Base-by-base conservation (phyloP, 1,140 invertebrate genomes). In the Eupristina koningsbergeri region DNA sequence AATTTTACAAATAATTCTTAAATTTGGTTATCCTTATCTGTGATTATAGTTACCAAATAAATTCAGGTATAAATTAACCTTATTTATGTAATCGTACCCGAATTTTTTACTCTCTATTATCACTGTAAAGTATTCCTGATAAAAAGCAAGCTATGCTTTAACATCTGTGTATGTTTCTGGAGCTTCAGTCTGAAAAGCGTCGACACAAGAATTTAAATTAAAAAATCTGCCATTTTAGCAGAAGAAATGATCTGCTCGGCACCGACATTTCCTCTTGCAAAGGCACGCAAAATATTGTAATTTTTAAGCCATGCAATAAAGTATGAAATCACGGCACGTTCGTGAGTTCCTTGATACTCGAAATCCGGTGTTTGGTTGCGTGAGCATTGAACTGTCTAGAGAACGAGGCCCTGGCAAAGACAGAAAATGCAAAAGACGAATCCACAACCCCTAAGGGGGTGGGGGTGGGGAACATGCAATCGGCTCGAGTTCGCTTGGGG, bases 361-460 rank as follows among this genome's bases (percentile, higher is more conserved):
- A 77, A 82, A 85, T 64, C 64, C 34, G 85, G 80, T 85, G 86
- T 84, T 69, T 74, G 81, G 50, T 36, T 61, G 34, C 26, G 22
- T 22, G 22, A n/a, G n/a, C 19, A 22, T 26, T 19, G 5, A 58
- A 26, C 53, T 58, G 53, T 58, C 53, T 19, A 58, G 7, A 26
- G 53, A 58, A 58, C 53, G 26, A 74, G 78, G 45, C n/a, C 31
- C 34, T 19, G 19, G 41, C 29, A 47, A 53, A 50, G 64, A 75
- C 71, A 81, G 64, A 83, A 77, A 80, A 85, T 83, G 86, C 58
- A 45, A 53, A 84, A 83, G 84, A 77, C 82, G 85, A 64, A 84
- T 19, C 22, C 85, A 85, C 77, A 75, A n/a, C 29, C 64, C 22
- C 15, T 36, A 67, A 36, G 50, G 22, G 73, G 53, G 11, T n/a